Evolutionary conservation across 2,888 invertebrate genomes (phyloP), one percentile per base, ranked within the genome.

Genomic region (Eutolmus rufibarbis): DNA sequence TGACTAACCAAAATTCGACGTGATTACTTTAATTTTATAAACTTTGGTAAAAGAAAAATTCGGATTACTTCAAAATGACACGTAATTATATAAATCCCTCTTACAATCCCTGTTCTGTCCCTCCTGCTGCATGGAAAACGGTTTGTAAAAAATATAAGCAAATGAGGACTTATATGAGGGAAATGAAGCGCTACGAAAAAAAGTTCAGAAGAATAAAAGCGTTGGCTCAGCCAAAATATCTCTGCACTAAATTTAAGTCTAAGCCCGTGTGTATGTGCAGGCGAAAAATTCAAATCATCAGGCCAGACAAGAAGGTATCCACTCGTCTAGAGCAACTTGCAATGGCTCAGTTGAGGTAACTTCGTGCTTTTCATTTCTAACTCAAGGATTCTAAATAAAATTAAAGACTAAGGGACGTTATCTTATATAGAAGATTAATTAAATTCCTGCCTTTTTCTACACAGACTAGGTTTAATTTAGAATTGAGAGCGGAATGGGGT

Each of bases 301-400:
- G 23, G 9, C 23, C 23, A 31, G 14, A 12, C 31, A 31, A 14
- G 16, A 66, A 43, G 2, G 43, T 84, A n/a, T 88, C 88, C 2
- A 88, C 87, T 16, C 85, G 88, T 56, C 37, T 77, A 19, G 88
- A 88, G 66, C 88, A 88, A 14, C 57, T 88, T 8, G 87, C 88
- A 23, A 46, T 82, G 12, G 28, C 16, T 8, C 81, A 74, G 9
- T 78, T 87, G 7, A 77, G 88, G 87, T 88, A 88, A 77, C 9
- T 77, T 46, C 4, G 4, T 40, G 40, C 9, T 40, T 2, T 40
- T 12, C 1, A 40, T 12, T 40, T 40, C 8, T 40, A 40, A 9
- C 40, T 40, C 1, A 7, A 9, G 40, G 40, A 9, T 12, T 40
- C 34, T 40, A 40, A 40, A 12, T 8, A 12, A 5, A 40, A 40